Conservation (phyloP, 2,797 vertebrate species). For the Merluccius polli region DNA sequence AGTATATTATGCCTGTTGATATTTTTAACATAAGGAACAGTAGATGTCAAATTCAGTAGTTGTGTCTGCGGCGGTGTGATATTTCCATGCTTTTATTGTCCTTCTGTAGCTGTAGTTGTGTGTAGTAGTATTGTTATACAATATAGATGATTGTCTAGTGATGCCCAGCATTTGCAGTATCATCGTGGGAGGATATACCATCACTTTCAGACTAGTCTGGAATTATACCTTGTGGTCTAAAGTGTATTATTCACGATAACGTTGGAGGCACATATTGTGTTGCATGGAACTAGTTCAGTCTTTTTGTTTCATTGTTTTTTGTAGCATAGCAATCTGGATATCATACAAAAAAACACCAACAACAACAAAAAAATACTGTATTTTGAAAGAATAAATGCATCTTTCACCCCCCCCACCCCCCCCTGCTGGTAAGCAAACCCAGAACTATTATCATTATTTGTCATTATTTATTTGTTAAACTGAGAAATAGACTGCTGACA, state of each 20-base stretch:
- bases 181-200: not conserved
- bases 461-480: not conserved
- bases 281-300: not conserved
- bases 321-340: not conserved
- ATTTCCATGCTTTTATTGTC: not conserved
- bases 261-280: not conserved
- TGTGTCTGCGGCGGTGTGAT: not conserved
- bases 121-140: not conserved
- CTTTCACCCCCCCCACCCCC: not conserved
- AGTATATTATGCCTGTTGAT: not conserved
- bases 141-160: not conserved
- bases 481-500: conserved; percentile 16
- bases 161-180: not conserved
- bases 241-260: not conserved
- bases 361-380: not conserved
- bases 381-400: not conserved
- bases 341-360: not conserved
- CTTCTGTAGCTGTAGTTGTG: not conserved
- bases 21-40: not conserved
- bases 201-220: not conserved
- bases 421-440: not conserved
- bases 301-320: not conserved
- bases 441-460: not conserved
- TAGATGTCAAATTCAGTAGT: not conserved
- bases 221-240: not conserved